phyloP scores from a whole-genome alignment of 2,113 vertebrate species.

The Elephantulus edwardii region DNA sequence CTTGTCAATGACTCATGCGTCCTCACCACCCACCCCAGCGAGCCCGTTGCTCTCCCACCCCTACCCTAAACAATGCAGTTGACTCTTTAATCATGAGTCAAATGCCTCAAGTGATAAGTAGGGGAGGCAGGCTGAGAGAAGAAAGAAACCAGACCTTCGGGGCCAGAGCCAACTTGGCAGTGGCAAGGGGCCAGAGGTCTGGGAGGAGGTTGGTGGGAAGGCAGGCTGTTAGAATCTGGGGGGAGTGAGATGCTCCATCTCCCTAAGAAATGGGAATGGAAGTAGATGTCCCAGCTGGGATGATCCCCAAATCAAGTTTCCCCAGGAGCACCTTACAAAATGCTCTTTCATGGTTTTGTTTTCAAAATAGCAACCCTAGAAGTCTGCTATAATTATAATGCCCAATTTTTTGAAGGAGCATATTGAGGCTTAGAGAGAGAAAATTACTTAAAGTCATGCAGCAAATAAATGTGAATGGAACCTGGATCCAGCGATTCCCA shows the following conservation, averaged over 20 bases:
- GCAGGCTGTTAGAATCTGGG: neutral
- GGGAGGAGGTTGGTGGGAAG: neutral
- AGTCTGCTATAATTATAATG: neutral
- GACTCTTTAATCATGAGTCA: constrained; percentile 62
- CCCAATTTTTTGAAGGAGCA: neutral
- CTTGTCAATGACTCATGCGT: constrained; percentile 24
- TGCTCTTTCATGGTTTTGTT: neutral
- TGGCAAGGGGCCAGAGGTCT: constrained; percentile 52
- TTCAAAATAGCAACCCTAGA: neutral
- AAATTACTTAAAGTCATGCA: neutral
- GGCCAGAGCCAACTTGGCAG: constrained; percentile 23
- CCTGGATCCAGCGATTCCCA: neutral
- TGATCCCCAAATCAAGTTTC: neutral
- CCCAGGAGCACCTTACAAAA: neutral
- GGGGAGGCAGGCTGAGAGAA: constrained; percentile 22
- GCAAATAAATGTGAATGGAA: neutral
- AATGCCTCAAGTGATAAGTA: constrained; percentile 65
- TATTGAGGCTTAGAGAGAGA: neutral
- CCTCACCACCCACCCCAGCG: constrained; percentile 6
- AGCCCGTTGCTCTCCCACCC: neutral
- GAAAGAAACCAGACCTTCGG: constrained; percentile 69
- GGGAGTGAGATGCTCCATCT: neutral
- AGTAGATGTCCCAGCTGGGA: neutral
- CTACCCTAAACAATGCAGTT: neutral
- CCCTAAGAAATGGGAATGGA: neutral